These are phyloP conservation scores for Camponotus floridanus DNA, from an alignment of 1,140 invertebrate species.

Conservation along the genomic window DNA sequence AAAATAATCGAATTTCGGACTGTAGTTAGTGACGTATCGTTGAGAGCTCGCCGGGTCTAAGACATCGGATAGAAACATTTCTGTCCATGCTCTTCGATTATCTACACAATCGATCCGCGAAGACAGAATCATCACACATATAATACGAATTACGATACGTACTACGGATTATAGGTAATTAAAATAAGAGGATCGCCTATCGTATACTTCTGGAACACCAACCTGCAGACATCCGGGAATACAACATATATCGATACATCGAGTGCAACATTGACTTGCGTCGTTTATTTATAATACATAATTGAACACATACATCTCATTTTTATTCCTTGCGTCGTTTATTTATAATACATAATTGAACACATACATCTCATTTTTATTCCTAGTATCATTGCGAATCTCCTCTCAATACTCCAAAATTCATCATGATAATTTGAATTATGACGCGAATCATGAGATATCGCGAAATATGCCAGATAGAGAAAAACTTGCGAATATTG, in stretches of 20 bases:
- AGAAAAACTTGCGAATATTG: neutral
- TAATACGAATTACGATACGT: neutral
- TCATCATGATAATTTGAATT: neutral
- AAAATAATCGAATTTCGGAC: slow-evolving; percentile 69
- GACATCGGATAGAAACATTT: slow-evolving; percentile 63
- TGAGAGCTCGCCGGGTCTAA: neutral
- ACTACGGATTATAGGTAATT: neutral
- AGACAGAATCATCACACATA: neutral
- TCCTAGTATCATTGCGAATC: neutral
- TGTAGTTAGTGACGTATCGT: slow-evolving; percentile 43
- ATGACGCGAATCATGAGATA: neutral
- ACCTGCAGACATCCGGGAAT: neutral
- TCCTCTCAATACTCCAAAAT: neutral
- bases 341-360: slow-evolving; percentile 7
- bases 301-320: slow-evolving; percentile 7
- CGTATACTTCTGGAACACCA: neutral
- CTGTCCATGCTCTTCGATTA: slow-evolving; percentile 66
- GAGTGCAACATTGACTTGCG: neutral
- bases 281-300: slow-evolving; percentile 19
- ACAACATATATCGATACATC: neutral
- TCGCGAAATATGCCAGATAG: neutral
- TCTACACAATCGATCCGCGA: slow-evolving; percentile 44
- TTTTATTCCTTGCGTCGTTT: slow-evolving; percentile 11
- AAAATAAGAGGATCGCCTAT: neutral
- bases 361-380: slow-evolving; percentile 16